Base-by-base conservation (phyloP, 2,113 vertebrate species). In the Emydura subglobosa region DNA sequence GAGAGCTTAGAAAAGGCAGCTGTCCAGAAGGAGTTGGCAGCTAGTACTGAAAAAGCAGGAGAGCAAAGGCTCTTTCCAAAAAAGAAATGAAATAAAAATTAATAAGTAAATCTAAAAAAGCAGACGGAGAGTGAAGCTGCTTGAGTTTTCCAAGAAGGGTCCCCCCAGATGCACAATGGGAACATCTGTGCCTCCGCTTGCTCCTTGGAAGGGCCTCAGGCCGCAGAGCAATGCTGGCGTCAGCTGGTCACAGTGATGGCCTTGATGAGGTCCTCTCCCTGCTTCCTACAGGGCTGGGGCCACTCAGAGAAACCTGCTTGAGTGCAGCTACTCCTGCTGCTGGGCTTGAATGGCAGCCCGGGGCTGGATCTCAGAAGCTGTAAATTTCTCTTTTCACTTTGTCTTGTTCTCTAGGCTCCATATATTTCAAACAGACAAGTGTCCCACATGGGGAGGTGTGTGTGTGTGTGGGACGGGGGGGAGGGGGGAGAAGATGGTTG, bases 141-240 rank as follows among this genome's bases (percentile, higher is more conserved):
- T 85, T 93, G 91, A 96, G 94, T 96, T 97, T 97, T 97, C 97
- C 91, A n/a, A 97, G 96, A 96, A 97, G 96, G 90, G 96, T 97
- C 94, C 96, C 92, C 93, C 92, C 93, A 96, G 86, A 96, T 55
- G 83, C 88, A 98, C 96, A 98, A 97, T 97, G 96, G 96, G 95
- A 96, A 96, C 97, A 97, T 98, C 96, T 98, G 97, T 98, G 50
- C 93, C 91, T 87, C 55, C 22, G 92, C 94, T 88, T 47, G 72
- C 79, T 39, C 94, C 94, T 96, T 98, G 97, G 98, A 98, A 97
- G 96, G 95, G 89, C 91, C 97, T 97, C 87, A 83, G 96, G 96
- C 97, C 96, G 12, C 96, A 97, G 94, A 96, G 95, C 0, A 5
- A 94, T 90, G 91, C 94, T 96, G 97, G 97, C 96, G 92, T 97